These are phyloP conservation scores for Luperina testacea DNA, from an alignment of 2,888 invertebrate genomes.

Conservation along the genomic window DNA sequence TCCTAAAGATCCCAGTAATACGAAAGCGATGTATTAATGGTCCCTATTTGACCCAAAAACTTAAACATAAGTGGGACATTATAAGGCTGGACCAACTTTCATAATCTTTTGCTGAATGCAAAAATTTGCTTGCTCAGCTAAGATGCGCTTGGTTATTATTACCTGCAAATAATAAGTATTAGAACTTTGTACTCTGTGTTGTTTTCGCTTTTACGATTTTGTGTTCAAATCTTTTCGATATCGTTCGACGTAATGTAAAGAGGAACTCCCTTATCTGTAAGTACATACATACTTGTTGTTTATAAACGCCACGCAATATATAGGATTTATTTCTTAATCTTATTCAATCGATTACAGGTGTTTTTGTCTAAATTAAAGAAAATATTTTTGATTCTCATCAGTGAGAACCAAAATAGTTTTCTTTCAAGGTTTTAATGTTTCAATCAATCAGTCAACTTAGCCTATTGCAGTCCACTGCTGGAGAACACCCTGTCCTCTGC, in stretches of 20 bases:
- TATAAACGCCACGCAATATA: not conserved
- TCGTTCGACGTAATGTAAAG: not conserved
- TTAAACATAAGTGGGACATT: constrained; percentile 70
- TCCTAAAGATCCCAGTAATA: not conserved
- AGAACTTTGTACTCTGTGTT: not conserved
- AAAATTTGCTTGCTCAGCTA: constrained; percentile 82
- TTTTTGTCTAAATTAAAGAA: not conserved
- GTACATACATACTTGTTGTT: not conserved
- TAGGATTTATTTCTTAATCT: not conserved
- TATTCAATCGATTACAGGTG: not conserved
- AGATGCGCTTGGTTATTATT: constrained; percentile 53
- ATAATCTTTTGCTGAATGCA: constrained; percentile 81
- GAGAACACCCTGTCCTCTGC: not conserved
- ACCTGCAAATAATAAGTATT: constrained; percentile 13
- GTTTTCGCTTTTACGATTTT: not conserved
- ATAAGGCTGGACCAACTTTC: constrained; percentile 77
- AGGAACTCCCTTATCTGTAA: not conserved
- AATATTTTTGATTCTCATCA: not conserved
- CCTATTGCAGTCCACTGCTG: not conserved
- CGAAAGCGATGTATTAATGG: constrained; percentile 12
- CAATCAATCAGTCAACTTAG: no score
- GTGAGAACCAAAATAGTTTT: no score
- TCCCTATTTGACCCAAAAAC: constrained; percentile 67
- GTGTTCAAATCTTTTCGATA: not conserved
- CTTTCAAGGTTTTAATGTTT: not conserved